Percentiles rank a stretch among this genome's conserved stretches.
Conservation (phyloP, 2,797 vertebrate species). For the Sylvia borin region DNA sequence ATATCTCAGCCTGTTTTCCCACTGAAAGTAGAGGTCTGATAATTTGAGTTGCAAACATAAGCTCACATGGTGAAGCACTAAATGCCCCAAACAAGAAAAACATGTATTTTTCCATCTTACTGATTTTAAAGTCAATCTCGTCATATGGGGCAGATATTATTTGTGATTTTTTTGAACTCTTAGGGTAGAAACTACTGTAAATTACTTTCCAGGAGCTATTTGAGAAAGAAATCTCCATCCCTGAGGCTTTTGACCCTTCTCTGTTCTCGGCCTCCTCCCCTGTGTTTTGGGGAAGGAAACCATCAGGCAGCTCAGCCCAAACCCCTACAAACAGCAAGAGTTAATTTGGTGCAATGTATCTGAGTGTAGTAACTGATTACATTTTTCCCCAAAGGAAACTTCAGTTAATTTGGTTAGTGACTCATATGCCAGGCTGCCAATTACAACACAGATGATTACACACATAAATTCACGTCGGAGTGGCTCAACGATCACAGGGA, state of each 20-base stretch:
- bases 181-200: neutral
- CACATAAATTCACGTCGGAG: slow-evolving; percentile 65
- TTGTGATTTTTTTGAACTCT: neutral
- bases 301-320: neutral
- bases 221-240: neutral
- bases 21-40: neutral
- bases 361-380: slow-evolving; percentile 77
- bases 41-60: neutral
- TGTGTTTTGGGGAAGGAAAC: slow-evolving; percentile 11
- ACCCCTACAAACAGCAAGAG: slow-evolving; percentile 56
- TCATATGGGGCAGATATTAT: neutral
- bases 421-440: slow-evolving; percentile 79
- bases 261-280: neutral
- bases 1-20: neutral
- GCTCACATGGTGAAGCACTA: neutral
- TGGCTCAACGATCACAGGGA: slow-evolving; percentile 60
- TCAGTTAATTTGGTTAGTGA: slow-evolving; percentile 81
- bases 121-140: neutral
- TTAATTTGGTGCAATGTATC: slow-evolving; percentile 77
- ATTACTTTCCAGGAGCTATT: neutral
- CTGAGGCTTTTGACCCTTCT: neutral
- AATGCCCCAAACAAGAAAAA: neutral
- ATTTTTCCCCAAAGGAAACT: slow-evolving; percentile 83
- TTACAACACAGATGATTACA: slow-evolving; percentile 78
- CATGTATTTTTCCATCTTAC: neutral